These are phyloP conservation scores for Oscheius sp. DNA, from an alignment of 2,888 invertebrate species.

Conservation along the genomic window DNA sequence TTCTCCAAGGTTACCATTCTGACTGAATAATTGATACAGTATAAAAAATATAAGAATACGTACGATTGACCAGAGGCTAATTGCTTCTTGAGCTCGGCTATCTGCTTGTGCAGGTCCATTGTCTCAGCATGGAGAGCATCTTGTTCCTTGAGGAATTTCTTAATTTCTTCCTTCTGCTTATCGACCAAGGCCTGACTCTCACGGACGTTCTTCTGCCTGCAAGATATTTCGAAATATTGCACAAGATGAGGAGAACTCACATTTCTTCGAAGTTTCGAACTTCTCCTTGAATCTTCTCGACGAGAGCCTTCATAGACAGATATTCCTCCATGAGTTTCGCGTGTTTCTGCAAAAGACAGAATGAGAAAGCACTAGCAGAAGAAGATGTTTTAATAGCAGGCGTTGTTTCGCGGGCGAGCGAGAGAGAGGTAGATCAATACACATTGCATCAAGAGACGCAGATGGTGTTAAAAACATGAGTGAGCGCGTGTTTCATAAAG, in stretches of 20 bases:
- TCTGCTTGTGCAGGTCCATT: neutral
- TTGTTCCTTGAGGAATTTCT: slow-evolving; percentile 3
- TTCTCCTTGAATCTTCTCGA: slow-evolving; percentile 31
- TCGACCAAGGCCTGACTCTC: neutral
- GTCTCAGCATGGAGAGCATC: neutral
- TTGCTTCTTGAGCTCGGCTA: neutral
- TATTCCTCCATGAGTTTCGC: slow-evolving; percentile 22
- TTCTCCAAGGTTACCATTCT: slow-evolving; percentile 9
- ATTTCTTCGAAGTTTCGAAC: slow-evolving; percentile 34
- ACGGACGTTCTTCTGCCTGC: slow-evolving; percentile 5
- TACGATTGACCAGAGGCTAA: neutral
- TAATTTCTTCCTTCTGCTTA: neutral
- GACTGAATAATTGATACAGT: neutral
- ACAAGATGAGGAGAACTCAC: slow-evolving; percentile 20
- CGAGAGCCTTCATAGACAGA: slow-evolving; percentile 23
- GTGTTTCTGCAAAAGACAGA: slow-evolving; percentile 8
- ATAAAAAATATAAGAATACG: neutral
- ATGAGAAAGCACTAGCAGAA: neutral
- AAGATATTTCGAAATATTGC: slow-evolving; percentile 2
- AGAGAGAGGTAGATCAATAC: slow-evolving; percentile 21
- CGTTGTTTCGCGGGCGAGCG: slow-evolving; percentile 5
- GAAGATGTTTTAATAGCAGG: slow-evolving; percentile 6
- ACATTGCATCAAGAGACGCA: neutral
- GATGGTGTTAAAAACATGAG: slow-evolving; percentile 22
- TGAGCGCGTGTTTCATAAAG: slow-evolving; percentile 16